Base-by-base conservation (phyloP, 2,888 invertebrate species). In the Germaria angustata region DNA sequence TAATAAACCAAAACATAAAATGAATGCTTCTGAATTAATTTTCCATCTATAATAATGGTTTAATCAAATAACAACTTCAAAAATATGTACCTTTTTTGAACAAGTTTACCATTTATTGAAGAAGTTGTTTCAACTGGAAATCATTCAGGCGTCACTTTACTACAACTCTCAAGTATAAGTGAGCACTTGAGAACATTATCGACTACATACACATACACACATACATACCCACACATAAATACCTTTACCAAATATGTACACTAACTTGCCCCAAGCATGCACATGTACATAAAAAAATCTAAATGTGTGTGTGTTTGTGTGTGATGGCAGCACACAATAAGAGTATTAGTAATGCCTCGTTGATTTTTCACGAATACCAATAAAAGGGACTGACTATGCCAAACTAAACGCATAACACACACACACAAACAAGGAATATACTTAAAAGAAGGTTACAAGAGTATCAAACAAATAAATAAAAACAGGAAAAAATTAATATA, bases 291-390 rank as follows among this genome's bases (percentile, higher is more conserved):
- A 20, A 11, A 51, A 24, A 24, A n/a, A 1, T 24, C 4, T 2
- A 15, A n/a, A 39, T 13, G 44, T 39, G 34, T 41, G 34, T 34
- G 17, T n/a, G 3, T 15, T 22, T 51, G 20, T 28, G 5, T 8
- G 66, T 24, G 46, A 71, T 78, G 55, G 41, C 46, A 80, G 17
- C 68, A 69, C 61, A 80, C 80, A 75, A 75, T 80, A 75, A 66
- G 80, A 63, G 55, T 63, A 80, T 80, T 80, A 80, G 69, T 65
- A 55, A 75, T 76, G 80, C 65, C 49, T 76, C 57, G 80, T 80
- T 80, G 69, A 76, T 24, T 80, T 76, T 75, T 71, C 75, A 80
- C 69, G 75, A 80, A 55, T 65, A 20, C 51, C 49, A 75, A 80
- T 80, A 80, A 76, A 75, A 65, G 61, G 75, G 63, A 63, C 80